Evolutionary conservation across 2,888 invertebrate species (phyloP), one percentile per base, ranked within the genome.

Genomic region (Drosophila yooni): DNA sequence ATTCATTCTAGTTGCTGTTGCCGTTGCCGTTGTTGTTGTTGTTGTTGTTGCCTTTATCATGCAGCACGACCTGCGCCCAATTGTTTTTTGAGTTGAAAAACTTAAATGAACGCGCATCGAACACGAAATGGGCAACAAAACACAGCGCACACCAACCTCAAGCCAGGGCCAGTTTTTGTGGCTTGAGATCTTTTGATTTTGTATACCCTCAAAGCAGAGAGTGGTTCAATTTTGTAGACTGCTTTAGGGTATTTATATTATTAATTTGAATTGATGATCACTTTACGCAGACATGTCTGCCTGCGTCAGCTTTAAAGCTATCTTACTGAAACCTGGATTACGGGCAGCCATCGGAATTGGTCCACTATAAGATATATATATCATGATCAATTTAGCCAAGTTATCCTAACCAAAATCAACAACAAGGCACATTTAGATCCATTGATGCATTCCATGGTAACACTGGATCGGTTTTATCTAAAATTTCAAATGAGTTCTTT

Each of bases 31-130:
- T 67, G 50, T 6, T n/a, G 5, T 10, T 10, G 34, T 13, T 7
- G 65, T 46, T 73, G 69, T 34, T 66, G 72, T 52, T 76, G 76
- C 52, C 60, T 70, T 73, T 88, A 87, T 89, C 89, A 91, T 91
- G 89, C 78, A 76, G 86, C 89, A 89, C 89, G 89, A 89, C 89
- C 87, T 88, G 84, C 82, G 81, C 76, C 82, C 91, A 90, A 88
- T 84, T 91, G 91, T 88, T 89, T 84, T 77, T 29, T 27, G 56
- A 72, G 78, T 69, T 40, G 40, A 51, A 66, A 85, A 87, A 79
- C 76, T 81, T 85, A 88, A 87, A 89, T 81, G 85, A 87, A 87
- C 81, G 85, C 79, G 88, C 89, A 80, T 85, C 81, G 90, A 82
- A 89, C 89, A 89, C 83, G 88, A 85, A 89, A 82, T 81, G 83